A percentile compares a stretch with the other conserved stretches of the same genome.
Conservation (phyloP, 1,140 invertebrate genomes). For the Cydia fagiglandana region DNA sequence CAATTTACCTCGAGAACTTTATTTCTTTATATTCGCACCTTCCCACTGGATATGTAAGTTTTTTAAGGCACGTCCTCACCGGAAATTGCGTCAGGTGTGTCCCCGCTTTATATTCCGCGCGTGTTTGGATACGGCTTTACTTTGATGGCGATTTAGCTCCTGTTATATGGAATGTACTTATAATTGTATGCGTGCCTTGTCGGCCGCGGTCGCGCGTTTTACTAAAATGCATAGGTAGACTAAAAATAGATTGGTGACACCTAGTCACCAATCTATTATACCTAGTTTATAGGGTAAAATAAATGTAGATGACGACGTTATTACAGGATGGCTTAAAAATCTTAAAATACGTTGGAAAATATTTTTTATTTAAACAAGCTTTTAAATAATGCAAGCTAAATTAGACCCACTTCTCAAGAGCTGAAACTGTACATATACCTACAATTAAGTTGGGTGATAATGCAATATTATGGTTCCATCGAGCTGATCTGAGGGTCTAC, state of each 20-base stretch:
- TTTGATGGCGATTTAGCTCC: slow-evolving; percentile 25
- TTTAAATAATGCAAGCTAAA: too few species aligned
- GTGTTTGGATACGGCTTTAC: slow-evolving; percentile 10
- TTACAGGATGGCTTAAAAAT: not conserved
- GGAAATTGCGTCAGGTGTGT: slow-evolving; percentile 25
- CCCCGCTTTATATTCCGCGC: slow-evolving; percentile 12
- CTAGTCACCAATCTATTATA: too few species aligned
- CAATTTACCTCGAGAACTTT: not conserved
- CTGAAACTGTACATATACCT: too few species aligned
- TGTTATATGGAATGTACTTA: not conserved
- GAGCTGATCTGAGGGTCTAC: too few species aligned
- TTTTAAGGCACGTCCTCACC: slow-evolving; percentile 10
- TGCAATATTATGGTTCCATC: too few species aligned
- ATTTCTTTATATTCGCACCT: not conserved
- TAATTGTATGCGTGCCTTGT: not conserved
- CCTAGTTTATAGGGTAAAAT: not conserved
- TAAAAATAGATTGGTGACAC: not conserved
- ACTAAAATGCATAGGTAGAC: not conserved
- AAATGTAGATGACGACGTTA: not conserved
- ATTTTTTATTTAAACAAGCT: too few species aligned
- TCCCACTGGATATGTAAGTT: not conserved
- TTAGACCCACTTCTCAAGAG: too few species aligned
- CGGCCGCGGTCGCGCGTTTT: not conserved
- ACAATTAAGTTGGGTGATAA: too few species aligned
- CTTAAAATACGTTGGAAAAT: too few species aligned